phyloP scores from a whole-genome alignment of 2,797 vertebrate species.

The Notamacropus eugenii region DNA sequence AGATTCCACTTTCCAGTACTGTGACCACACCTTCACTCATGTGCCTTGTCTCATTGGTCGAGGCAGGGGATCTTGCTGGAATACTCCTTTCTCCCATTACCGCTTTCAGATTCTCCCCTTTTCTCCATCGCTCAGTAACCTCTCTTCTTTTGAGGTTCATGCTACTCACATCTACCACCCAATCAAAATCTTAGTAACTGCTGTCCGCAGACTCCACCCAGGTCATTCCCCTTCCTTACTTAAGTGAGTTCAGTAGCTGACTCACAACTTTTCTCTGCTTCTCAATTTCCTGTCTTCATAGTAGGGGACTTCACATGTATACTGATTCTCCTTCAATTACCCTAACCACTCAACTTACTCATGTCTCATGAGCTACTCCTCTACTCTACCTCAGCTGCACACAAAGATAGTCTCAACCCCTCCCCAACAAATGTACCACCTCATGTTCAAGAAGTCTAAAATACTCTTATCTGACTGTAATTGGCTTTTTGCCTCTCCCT shows the following conservation, averaged over 20 bases:
- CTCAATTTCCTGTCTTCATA: background rate
- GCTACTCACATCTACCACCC: background rate
- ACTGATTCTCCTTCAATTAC: background rate
- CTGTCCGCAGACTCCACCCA: background rate
- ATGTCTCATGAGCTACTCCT: background rate
- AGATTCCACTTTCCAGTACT: background rate
- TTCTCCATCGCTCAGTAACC: background rate
- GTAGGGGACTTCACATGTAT: too few species aligned
- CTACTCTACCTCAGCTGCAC: background rate
- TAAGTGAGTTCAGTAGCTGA: background rate
- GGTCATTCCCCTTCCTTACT: too few species aligned
- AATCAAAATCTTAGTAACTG: background rate
- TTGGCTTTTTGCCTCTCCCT: background rate
- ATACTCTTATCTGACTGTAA: background rate
- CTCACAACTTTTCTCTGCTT: background rate
- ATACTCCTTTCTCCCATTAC: too few species aligned
- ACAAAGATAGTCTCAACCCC: background rate
- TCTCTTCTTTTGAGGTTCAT: too few species aligned
- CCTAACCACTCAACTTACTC: background rate
- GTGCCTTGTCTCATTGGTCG: background rate
- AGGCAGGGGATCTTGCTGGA: too few species aligned
- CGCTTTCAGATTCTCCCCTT: background rate
- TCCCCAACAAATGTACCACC: too few species aligned
- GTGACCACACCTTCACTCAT: background rate
- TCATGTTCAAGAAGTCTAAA: background rate